Conservation (phyloP, 2,888 invertebrate genomes). For the Meteorus colon region DNA sequence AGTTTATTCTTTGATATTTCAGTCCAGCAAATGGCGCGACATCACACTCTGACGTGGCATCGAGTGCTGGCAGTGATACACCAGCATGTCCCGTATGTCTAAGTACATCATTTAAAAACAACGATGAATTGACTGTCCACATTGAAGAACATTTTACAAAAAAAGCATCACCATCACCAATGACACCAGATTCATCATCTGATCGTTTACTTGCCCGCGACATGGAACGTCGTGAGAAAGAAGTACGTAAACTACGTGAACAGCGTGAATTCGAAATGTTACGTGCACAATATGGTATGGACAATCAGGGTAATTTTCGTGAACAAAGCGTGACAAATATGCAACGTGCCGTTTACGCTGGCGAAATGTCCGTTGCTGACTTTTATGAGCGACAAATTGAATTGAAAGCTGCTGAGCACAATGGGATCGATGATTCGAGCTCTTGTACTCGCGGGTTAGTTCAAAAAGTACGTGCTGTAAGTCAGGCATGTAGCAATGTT, state of each 20-base stretch:
- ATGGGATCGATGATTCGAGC: slow-evolving; percentile 87
- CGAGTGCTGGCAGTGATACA: slow-evolving; percentile 66
- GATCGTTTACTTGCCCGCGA: slow-evolving; percentile 76
- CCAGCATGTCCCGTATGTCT: slow-evolving; percentile 73
- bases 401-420: slow-evolving; percentile 83
- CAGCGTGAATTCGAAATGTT: slow-evolving; percentile 87
- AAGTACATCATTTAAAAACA: slow-evolving; percentile 71
- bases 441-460: slow-evolving; percentile 82
- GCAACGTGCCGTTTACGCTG: slow-evolving; percentile 88
- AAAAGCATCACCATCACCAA: slow-evolving; percentile 71
- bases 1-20: slow-evolving; percentile 27
- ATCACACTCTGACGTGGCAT: slow-evolving; percentile 65
- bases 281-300: slow-evolving; percentile 91
- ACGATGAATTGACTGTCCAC: slow-evolving; percentile 80
- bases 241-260: slow-evolving; percentile 83
- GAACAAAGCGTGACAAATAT: slow-evolving; percentile 86
- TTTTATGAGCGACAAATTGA: slow-evolving; percentile 89
- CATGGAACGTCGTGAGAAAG: slow-evolving; percentile 77
- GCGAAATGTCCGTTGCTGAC: slow-evolving; percentile 88
- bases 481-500: slow-evolving; percentile 76
- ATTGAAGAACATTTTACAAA: slow-evolving; percentile 87
- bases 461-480: slow-evolving; percentile 74
- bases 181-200: slow-evolving; percentile 73
- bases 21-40: slow-evolving; percentile 69
- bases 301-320: slow-evolving; percentile 87